Evolutionary conservation across 1,140 invertebrate genomes (phyloP).

Genomic region (Diorhabda elongata): DNA sequence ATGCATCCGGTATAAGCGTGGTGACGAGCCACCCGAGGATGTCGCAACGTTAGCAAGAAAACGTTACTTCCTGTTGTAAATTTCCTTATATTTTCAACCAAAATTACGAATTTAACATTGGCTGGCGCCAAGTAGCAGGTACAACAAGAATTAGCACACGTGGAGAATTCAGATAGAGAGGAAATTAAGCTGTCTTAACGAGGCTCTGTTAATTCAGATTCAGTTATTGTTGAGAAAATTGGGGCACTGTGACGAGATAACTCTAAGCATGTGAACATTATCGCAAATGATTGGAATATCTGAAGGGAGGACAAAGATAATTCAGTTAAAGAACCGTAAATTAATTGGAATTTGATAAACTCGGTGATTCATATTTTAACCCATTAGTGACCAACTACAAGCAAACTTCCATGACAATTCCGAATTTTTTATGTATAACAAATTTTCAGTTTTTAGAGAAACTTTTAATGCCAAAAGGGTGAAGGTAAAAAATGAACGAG

Average conservation of each 20-base stretch:
- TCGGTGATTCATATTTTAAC: too few species aligned
- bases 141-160: constrained; percentile 8
- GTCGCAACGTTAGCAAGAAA: constrained; percentile 5
- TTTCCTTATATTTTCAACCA: constrained; percentile 5
- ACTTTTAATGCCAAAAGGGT: too few species aligned
- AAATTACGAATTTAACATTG: constrained; percentile 6
- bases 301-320: too few species aligned
- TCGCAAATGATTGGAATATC: too few species aligned
- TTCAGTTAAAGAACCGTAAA: too few species aligned
- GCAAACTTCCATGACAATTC: too few species aligned
- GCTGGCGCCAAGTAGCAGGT: background rate
- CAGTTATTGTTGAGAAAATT: background rate
- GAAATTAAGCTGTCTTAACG: background rate
- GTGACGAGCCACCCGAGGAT: background rate
- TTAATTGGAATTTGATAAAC: too few species aligned
- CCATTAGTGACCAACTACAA: too few species aligned
- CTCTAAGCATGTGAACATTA: background rate
- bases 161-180: background rate
- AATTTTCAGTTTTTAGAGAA: too few species aligned
- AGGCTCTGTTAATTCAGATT: background rate
- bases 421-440: too few species aligned
- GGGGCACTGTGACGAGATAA: background rate
- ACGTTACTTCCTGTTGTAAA: constrained; percentile 10
- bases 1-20: constrained; percentile 18
- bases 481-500: too few species aligned